These are phyloP conservation scores for Chelon labrosus DNA, from an alignment of 2,797 vertebrate genomes.

Conservation along the genomic window DNA sequence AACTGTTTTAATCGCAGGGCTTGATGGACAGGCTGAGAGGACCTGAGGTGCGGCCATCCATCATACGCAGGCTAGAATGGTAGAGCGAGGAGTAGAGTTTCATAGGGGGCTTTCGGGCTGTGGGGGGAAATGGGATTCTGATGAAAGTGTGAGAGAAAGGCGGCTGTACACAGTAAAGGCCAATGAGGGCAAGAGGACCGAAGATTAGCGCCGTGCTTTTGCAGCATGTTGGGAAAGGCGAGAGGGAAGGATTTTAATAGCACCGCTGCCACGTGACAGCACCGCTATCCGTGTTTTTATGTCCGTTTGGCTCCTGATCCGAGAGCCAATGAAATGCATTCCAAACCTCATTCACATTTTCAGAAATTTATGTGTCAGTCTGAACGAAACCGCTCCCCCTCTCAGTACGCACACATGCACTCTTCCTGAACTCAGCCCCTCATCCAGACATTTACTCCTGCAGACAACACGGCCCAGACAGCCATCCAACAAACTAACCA, in stretches of 20 bases:
- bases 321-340: slow-evolving; percentile 3
- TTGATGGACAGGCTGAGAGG: slow-evolving; percentile 92
- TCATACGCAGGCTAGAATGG: slow-evolving; percentile 90
- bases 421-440: slow-evolving; percentile 72
- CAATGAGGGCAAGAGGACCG: slow-evolving; percentile 85
- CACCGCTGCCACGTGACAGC: slow-evolving; percentile 30
- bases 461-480: slow-evolving; percentile 53
- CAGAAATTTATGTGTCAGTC: not conserved
- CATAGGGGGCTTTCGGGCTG: slow-evolving; percentile 84
- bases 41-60: slow-evolving; percentile 93
- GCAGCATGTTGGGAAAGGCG: slow-evolving; percentile 64
- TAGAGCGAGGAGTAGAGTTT: slow-evolving; percentile 84
- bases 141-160: slow-evolving; percentile 94
- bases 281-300: slow-evolving; percentile 7
- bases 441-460: slow-evolving; percentile 57
- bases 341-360: slow-evolving; percentile 20
- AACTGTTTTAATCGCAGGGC: slow-evolving; percentile 88
- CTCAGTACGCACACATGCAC: slow-evolving; percentile 51
- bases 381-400: not conserved
- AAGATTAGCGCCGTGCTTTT: slow-evolving; percentile 77
- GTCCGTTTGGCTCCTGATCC: slow-evolving; percentile 24
- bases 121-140: slow-evolving; percentile 93
- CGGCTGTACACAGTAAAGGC: slow-evolving; percentile 86
- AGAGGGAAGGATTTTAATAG: slow-evolving; percentile 55
- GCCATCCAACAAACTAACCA: slow-evolving; percentile 56